Evolutionary conservation across 2,113 vertebrate species (phyloP).

Genomic region (Hemibagrus wyckioides): DNA sequence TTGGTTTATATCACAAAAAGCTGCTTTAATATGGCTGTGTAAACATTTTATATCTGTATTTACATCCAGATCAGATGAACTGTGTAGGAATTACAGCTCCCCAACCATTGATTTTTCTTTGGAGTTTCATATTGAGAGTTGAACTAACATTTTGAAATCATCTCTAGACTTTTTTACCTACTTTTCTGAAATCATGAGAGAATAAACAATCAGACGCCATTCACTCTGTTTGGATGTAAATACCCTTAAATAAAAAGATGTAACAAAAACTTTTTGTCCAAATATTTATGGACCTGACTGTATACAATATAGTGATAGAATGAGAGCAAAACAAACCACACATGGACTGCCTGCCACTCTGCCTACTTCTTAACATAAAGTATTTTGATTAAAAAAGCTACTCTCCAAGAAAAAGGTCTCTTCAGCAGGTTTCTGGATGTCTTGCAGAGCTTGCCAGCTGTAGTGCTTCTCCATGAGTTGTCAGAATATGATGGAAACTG

Average conservation of each 20-base stretch:
- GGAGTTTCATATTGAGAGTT: too few species aligned
- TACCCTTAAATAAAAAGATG: neutral
- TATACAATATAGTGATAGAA: neutral
- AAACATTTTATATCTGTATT: too few species aligned
- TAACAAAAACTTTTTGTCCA: neutral
- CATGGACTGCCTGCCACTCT: neutral
- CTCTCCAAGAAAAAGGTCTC: neutral
- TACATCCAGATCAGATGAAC: too few species aligned
- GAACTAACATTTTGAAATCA: neutral
- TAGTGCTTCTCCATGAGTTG: conserved; percentile 84
- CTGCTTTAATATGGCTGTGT: too few species aligned
- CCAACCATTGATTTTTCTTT: too few species aligned
- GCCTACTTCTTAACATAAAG: neutral
- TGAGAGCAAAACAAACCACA: neutral
- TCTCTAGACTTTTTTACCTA: neutral
- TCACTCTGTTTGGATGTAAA: neutral
- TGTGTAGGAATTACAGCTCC: too few species aligned
- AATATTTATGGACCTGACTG: neutral
- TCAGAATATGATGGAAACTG: conserved; percentile 79
- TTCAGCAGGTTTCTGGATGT: conserved; percentile 40
- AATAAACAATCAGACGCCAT: too few species aligned
- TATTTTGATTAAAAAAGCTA: neutral
- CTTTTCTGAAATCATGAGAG: neutral
- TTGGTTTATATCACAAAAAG: too few species aligned
- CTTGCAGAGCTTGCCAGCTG: conserved; percentile 74